phyloP scores from a whole-genome alignment of 2,797 vertebrate species.

The Pseudocheirus occidentalis region DNA sequence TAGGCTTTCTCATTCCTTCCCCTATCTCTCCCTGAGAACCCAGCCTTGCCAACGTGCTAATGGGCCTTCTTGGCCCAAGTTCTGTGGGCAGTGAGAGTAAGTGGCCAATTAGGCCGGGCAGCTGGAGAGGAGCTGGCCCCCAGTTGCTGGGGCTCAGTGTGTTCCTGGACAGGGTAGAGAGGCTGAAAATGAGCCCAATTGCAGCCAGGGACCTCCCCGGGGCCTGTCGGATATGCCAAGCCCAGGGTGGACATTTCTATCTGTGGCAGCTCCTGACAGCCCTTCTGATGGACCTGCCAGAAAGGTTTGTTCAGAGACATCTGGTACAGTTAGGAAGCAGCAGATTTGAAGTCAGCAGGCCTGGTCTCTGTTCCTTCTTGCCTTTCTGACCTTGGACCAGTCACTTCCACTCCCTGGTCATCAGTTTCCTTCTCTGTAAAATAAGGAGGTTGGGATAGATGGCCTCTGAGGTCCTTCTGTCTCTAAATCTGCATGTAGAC shows the following conservation, averaged over 20 bases:
- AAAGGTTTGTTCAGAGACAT: not conserved
- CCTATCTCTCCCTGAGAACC: not conserved
- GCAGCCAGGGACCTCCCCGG: not conserved
- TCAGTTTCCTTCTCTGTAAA: too few species aligned
- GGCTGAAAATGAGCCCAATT: not conserved
- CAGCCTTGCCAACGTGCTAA: conserved; percentile 63
- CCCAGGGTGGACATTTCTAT: not conserved
- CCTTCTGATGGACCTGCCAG: not conserved
- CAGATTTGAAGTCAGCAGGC: not conserved
- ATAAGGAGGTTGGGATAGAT: too few species aligned
- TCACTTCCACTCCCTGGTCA: too few species aligned
- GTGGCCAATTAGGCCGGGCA: conserved; percentile 68
- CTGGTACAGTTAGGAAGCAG: not conserved
- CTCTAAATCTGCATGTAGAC: too few species aligned
- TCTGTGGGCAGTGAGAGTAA: conserved; percentile 61
- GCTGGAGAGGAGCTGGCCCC: rapidly evolving
- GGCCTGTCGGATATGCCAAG: not conserved
- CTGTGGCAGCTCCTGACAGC: not conserved
- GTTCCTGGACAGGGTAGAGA: not conserved
- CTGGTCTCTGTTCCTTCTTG: not conserved
- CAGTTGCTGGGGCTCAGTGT: not conserved
- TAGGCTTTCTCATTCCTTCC: not conserved
- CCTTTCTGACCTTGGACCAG: not conserved
- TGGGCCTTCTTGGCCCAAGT: conserved; percentile 55
- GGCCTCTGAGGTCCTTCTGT: too few species aligned